Percentiles rank a stretch among this genome's conserved stretches.
Conservation (phyloP, 2,797 vertebrate genomes). For the Rhabdomys pumilio region DNA sequence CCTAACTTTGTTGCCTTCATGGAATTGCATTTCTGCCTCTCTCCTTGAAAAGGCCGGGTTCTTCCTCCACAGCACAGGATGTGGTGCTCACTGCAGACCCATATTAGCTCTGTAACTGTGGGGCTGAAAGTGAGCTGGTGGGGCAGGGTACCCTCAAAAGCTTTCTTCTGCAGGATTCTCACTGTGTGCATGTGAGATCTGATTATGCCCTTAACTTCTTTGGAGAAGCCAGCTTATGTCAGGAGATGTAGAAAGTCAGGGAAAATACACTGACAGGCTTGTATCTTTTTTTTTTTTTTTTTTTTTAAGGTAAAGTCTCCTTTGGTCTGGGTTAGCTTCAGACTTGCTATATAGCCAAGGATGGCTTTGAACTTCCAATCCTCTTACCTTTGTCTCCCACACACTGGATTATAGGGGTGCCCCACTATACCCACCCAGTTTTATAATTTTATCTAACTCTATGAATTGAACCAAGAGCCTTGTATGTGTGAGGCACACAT, state of each 20-base stretch:
- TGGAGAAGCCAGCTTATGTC: conserved; percentile 3
- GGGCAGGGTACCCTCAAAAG: conserved; percentile 13
- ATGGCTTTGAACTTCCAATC: neutral
- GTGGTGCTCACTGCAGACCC: conserved; percentile 22
- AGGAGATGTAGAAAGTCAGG: neutral
- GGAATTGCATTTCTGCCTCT: conserved; percentile 55
- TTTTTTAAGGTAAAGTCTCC: neutral
- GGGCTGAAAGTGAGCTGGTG: conserved; percentile 10
- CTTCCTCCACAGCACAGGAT: neutral
- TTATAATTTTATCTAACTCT: neutral
- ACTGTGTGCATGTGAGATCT: neutral
- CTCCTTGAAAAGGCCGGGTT: conserved; percentile 33
- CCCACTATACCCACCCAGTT: too few species aligned
- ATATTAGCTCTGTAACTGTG: conserved; percentile 55
- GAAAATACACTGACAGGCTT: neutral
- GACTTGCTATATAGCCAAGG: neutral
- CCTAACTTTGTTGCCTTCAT: neutral
- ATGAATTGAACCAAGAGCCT: neutral
- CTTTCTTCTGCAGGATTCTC: conserved; percentile 21
- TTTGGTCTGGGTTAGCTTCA: neutral
- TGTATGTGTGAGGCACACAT: neutral
- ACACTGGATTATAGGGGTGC: neutral
- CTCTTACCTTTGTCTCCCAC: neutral
- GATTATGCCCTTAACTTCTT: conserved; percentile 14
- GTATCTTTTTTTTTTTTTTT: neutral